Percentiles rank a stretch among this genome's conserved stretches.
Conservation (phyloP, 2,113 vertebrate species). For the Gavia stellata region DNA sequence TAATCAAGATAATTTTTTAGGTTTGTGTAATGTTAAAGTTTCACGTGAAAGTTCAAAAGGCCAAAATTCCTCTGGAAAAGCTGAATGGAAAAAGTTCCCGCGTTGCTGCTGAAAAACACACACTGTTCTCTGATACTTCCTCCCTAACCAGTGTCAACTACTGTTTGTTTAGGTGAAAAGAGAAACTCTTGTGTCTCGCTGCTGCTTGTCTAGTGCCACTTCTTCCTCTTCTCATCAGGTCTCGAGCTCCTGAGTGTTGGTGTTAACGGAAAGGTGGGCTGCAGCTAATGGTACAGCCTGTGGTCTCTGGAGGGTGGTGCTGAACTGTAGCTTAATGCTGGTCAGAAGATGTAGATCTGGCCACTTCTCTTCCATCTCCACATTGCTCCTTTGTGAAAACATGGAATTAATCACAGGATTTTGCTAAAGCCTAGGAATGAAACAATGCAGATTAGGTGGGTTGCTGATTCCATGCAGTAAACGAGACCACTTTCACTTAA, state of each 20-base stretch:
- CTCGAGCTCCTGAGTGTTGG: not conserved
- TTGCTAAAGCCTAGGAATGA: not conserved
- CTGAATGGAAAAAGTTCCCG: not conserved
- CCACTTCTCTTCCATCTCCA: not conserved
- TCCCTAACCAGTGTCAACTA: not conserved
- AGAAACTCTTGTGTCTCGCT: not conserved
- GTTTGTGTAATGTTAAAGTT: constrained; percentile 66
- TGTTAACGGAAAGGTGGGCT: not conserved
- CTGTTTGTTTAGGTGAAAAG: not conserved
- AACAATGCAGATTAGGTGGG: not conserved
- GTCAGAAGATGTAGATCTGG: not conserved
- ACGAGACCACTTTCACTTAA: not conserved
- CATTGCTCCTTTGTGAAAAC: constrained; percentile 7
- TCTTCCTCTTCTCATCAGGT: not conserved
- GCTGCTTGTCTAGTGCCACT: not conserved
- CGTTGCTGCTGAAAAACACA: constrained; percentile 33
- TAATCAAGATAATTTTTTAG: constrained; percentile 65
- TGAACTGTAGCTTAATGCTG: not conserved
- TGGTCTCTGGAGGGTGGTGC: not conserved
- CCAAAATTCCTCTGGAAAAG: constrained; percentile 45
- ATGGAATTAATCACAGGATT: not conserved
- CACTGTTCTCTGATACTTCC: not conserved
- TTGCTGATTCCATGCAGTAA: not conserved
- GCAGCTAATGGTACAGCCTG: not conserved
- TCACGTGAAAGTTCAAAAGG: constrained; percentile 59